phyloP scores from a whole-genome alignment of 2,797 vertebrate genomes.

The Peromyscus eremicus region DNA sequence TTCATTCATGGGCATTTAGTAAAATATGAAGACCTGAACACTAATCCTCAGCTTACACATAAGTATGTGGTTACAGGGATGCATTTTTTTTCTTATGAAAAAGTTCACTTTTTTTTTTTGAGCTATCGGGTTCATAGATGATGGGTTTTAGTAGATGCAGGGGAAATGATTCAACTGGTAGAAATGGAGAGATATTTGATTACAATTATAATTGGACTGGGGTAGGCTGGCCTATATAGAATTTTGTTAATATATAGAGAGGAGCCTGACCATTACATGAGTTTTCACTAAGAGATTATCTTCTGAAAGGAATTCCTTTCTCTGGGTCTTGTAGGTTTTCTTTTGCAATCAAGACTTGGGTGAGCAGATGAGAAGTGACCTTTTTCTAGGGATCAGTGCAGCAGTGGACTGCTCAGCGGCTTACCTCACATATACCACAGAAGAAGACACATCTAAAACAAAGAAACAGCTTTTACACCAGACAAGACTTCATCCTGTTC shows the following conservation, averaged over 20 bases:
- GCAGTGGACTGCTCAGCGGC: neutral
- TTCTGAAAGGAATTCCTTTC: conserved; percentile 5
- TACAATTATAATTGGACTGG: neutral
- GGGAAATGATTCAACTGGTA: neutral
- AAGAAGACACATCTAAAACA: neutral
- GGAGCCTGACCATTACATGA: neutral
- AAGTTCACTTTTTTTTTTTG: conserved; percentile 19
- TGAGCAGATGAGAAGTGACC: conserved; percentile 16
- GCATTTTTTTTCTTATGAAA: conserved; percentile 36
- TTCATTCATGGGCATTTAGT: conserved; percentile 20
- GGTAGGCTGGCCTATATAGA: conserved; percentile 1
- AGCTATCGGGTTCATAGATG: conserved; percentile 10
- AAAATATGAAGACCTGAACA: neutral
- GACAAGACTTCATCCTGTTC: conserved; percentile 12
- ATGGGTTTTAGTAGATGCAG: neutral
- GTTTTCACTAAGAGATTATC: conserved; percentile 49
- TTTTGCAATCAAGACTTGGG: conserved; percentile 53
- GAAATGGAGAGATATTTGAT: neutral
- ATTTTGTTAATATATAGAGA: neutral
- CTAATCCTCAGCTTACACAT: neutral
- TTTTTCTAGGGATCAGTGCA: neutral
- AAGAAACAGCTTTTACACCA: conserved; percentile 27
- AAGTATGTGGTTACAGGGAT: neutral
- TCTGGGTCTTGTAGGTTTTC: conserved; percentile 37
- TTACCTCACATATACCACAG: neutral